phyloP scores from a whole-genome alignment of 2,797 vertebrate species.

The Falco novaeseelandiae region DNA sequence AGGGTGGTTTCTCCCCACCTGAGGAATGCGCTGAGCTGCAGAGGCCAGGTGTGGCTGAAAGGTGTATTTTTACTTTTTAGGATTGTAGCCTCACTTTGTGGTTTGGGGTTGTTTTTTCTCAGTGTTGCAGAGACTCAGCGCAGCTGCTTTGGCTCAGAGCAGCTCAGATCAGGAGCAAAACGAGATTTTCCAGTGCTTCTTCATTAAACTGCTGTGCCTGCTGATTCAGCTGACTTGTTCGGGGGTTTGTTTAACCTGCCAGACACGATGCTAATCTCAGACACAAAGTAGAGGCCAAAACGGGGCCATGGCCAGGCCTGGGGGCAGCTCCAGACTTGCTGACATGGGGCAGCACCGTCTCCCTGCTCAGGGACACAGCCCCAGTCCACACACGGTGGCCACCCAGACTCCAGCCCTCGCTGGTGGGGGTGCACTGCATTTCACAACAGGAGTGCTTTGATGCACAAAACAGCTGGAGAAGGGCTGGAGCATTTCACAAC shows the following conservation, averaged over 20 bases:
- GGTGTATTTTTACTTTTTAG: background rate
- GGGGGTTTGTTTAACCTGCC: background rate
- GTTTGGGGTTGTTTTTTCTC: too few species aligned
- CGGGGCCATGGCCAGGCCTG: rapidly evolving
- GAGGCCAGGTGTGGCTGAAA: background rate
- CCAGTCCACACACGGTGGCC: rapidly evolving
- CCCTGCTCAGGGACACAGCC: background rate
- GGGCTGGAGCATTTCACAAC: background rate
- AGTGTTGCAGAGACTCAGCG: rapidly evolving
- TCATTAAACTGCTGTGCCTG: background rate
- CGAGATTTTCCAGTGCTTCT: background rate
- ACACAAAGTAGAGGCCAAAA: background rate
- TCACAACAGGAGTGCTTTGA: background rate
- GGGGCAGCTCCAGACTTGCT: background rate
- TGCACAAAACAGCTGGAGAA: background rate
- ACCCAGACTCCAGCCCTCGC: rapidly evolving
- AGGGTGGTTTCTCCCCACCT: background rate
- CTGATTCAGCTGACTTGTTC: background rate
- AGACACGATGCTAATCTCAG: rapidly evolving
- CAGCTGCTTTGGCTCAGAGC: rapidly evolving
- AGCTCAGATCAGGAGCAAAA: background rate
- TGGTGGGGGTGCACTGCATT: rapidly evolving
- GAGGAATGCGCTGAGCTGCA: background rate
- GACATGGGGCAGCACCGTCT: rapidly evolving
- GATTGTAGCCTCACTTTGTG: rapidly evolving